These are phyloP conservation scores for Petroica traversi DNA, from an alignment of 2,113 vertebrate species.

Conservation along the genomic window DNA sequence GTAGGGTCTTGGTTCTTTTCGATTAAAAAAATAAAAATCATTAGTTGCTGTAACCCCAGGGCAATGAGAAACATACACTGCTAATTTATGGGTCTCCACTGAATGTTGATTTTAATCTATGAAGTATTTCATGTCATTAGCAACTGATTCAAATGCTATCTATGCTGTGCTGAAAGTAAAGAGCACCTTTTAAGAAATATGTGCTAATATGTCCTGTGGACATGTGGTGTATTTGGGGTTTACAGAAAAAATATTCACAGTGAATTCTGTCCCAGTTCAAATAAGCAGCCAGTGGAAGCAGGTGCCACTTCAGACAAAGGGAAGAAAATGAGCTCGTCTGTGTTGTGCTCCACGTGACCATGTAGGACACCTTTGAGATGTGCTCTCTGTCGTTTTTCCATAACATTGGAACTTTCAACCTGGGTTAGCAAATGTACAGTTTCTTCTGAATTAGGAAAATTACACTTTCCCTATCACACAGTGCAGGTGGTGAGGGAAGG, in stretches of 20 bases:
- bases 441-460: neutral
- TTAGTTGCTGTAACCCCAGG: neutral
- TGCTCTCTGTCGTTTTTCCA: neutral
- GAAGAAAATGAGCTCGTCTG: neutral
- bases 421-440: neutral
- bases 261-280: neutral
- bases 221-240: neutral
- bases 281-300: neutral
- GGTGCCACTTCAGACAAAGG: neutral
- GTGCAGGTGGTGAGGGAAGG: neutral
- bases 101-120: slow-evolving; percentile 39
- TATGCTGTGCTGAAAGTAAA: neutral
- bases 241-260: neutral
- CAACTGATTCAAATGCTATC: slow-evolving; percentile 42
- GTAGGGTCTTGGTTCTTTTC: neutral
- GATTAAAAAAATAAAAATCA: neutral
- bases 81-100: slow-evolving; percentile 54
- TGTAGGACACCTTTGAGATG: neutral
- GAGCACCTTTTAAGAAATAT: neutral
- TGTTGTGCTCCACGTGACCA: neutral
- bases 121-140: slow-evolving; percentile 52
- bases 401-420: too few relatives aligned
- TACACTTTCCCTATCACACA: neutral
- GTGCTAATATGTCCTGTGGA: neutral
- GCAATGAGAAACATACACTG: slow-evolving; percentile 7